Evolutionary conservation across 2,113 vertebrate species (phyloP).

Genomic region (Thermophis baileyi): DNA sequence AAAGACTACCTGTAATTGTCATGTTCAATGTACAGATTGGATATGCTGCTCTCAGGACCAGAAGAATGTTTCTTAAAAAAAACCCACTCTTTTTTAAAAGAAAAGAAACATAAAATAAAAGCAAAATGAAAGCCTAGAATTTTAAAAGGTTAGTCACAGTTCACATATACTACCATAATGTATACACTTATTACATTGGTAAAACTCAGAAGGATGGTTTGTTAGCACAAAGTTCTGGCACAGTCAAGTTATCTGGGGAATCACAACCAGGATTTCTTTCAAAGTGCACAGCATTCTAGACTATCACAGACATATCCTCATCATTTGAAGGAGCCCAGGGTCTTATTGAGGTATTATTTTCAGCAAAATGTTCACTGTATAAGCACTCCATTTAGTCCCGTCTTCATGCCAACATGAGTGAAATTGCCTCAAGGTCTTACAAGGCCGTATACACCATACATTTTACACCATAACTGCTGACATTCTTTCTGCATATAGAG

Average conservation of each 20-base stretch:
- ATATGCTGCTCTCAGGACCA: neutral
- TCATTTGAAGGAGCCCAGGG: neutral
- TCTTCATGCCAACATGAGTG: neutral
- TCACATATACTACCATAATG: neutral
- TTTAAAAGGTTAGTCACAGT: neutral
- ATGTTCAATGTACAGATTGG: neutral
- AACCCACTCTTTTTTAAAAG: neutral
- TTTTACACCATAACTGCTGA: neutral
- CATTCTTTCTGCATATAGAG: neutral
- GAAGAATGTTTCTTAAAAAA: too few species aligned
- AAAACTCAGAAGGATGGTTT: neutral
- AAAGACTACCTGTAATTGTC: neutral
- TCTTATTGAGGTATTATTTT: neutral
- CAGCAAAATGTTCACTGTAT: neutral
- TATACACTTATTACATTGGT: neutral
- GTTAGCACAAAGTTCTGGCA: neutral
- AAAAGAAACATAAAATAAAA: neutral
- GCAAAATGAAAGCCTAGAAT: neutral
- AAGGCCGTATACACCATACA: neutral
- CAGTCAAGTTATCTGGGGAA: neutral
- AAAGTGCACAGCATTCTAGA: neutral
- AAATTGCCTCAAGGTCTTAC: neutral
- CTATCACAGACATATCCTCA: neutral
- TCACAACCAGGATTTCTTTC: neutral
- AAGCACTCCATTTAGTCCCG: neutral